Percentiles rank a stretch among this genome's conserved stretches.
These are phyloP conservation scores for Operophtera brumata DNA, from an alignment of 2,888 invertebrate species.

Conservation along the genomic window DNA sequence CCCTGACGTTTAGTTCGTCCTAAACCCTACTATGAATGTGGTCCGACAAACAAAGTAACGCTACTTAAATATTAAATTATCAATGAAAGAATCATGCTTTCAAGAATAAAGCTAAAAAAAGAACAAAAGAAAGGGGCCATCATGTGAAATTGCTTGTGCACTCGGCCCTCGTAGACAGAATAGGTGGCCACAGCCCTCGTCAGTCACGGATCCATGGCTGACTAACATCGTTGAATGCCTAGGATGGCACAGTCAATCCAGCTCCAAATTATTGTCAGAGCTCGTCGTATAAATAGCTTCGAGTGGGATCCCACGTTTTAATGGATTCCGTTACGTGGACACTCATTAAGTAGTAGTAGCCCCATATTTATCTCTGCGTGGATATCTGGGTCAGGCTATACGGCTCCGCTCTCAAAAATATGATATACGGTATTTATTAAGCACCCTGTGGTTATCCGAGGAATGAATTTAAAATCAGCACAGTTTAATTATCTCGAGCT, in stretches of 20 bases:
- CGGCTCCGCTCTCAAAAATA: constrained; percentile 44
- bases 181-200: constrained; percentile 56
- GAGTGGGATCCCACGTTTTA: constrained; percentile 33
- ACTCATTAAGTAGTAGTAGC: constrained; percentile 37
- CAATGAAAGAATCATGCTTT: too few species aligned
- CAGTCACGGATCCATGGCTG: constrained; percentile 56
- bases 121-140: too few species aligned
- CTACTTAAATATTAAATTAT: too few species aligned
- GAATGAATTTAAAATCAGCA: constrained; percentile 46
- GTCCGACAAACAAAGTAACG: too few species aligned
- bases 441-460: constrained; percentile 51
- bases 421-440: constrained; percentile 49
- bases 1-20: too few species aligned
- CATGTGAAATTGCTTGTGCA: constrained; percentile 70
- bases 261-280: constrained; percentile 38
- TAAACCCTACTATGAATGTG: too few species aligned
- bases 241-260: constrained; percentile 34
- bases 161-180: constrained; percentile 54
- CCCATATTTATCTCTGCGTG: constrained; percentile 46
- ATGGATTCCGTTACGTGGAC: constrained; percentile 48
- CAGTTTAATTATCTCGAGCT: constrained; percentile 50
- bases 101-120: too few species aligned
- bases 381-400: constrained; percentile 59
- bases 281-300: constrained; percentile 35
- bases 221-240: constrained; percentile 58